Base-by-base conservation (phyloP, 2,113 vertebrate genomes). In the Mungos mungo region DNA sequence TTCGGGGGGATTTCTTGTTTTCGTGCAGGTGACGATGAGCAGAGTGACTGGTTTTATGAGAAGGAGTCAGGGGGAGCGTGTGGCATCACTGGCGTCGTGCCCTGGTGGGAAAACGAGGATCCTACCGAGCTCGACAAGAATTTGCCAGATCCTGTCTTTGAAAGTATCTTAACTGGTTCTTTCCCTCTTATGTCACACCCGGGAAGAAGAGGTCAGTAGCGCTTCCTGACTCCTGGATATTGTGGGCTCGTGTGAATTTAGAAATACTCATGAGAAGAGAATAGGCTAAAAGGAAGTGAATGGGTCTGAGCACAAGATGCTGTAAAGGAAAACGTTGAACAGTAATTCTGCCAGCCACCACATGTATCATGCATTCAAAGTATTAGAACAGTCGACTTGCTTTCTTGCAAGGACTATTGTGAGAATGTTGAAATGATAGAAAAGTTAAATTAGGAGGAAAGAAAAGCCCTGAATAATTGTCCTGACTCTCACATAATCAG, bases 41-140 rank as follows among this genome's bases (percentile, higher is more conserved):
- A 99, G 98, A 99, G 99, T 23, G 99, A 99, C 98, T 99, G 99
- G 99, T 99, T 99, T 98, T 99, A 99, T 9, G 99, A 99, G 82
- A 99, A 99, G 0, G 99, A 99, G 82, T 98, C 99, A 0, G 99
- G 99, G 2, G 99, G 99, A 76, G 99, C 99, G 0, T 99, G 99
- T 85, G 99, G 99, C 66, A 99, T 99, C 80, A 99, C 99, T 0
- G 99, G 99, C 0, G 99, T 99, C 79, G 97, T 99, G 93, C 99
- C 99, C 0, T 99, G 99, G 99, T 99, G 99, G 99, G 99, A 99
- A 76, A 99, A 99, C 96, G 99, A 99, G 83, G 99, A 99, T 0
- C 97, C 98, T 1, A 84, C 99, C 0, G 99, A 99, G 92, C 96
- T 99, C 65, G 99, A 99, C 96, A 99, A 98, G 96, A 99, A 99